These are phyloP conservation scores for Clarias fuscus DNA, from an alignment of 2,797 vertebrate genomes.

Conservation along the genomic window DNA sequence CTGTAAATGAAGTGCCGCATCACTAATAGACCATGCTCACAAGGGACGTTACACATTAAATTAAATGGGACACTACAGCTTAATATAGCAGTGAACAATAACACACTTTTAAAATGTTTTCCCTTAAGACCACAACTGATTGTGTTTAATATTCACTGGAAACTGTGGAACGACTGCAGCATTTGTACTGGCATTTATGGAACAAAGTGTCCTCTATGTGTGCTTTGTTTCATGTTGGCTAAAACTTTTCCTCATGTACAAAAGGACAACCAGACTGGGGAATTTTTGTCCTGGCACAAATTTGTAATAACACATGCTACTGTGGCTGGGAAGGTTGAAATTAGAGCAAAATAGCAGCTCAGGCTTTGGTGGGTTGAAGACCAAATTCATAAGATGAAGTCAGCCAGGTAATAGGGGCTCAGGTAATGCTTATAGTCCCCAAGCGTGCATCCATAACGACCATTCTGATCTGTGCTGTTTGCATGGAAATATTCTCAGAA, in stretches of 20 bases:
- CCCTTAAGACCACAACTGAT: constrained; percentile 43
- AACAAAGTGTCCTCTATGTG: constrained; percentile 59
- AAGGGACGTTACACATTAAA: constrained; percentile 7
- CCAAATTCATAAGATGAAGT: too few species aligned
- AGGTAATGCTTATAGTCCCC: too few species aligned
- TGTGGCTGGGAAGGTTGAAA: too few species aligned
- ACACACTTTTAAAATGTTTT: constrained; percentile 43
- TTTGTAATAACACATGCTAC: too few species aligned
- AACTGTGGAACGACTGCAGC: constrained; percentile 56
- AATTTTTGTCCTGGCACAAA: too few species aligned
- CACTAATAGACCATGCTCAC: neutral
- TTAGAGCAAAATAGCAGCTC: too few species aligned
- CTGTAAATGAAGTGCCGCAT: constrained; percentile 20
- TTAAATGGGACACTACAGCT: constrained; percentile 2
- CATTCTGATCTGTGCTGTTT: too few species aligned
- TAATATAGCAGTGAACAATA: constrained; percentile 7
- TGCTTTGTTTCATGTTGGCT: constrained; percentile 75
- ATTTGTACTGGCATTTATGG: constrained; percentile 47
- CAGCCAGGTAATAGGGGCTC: too few species aligned
- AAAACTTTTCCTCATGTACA: constrained; percentile 74
- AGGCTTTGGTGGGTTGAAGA: too few species aligned
- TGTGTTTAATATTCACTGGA: constrained; percentile 43
- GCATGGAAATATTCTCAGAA: too few species aligned
- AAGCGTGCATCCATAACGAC: too few species aligned
- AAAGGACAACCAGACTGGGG: constrained; percentile 38